Evolutionary conservation across 1,140 invertebrate genomes (phyloP).

Genomic region (Ceratina calcarata): DNA sequence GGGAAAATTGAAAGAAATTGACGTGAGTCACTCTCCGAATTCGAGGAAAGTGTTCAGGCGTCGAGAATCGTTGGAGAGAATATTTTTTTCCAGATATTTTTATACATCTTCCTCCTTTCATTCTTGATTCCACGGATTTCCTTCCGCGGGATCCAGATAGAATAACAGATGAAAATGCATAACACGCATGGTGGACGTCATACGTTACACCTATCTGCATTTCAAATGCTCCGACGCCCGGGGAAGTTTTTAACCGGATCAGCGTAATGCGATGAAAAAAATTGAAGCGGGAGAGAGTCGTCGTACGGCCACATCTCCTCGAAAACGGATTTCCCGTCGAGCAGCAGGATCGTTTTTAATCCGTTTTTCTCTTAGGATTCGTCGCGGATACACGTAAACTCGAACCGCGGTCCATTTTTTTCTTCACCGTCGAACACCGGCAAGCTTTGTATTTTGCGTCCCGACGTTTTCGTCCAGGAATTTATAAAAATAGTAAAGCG

Average conservation of each 20-base stretch:
- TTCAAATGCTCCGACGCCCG: neutral
- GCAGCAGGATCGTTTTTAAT: constrained; percentile 22
- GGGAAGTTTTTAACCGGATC: constrained; percentile 33
- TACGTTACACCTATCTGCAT: constrained; percentile 1
- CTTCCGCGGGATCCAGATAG: neutral
- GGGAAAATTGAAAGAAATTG: neutral
- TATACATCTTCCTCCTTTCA: no score
- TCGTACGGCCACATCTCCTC: neutral
- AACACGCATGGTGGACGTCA: neutral
- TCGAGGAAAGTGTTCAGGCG: neutral
- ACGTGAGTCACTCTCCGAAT: neutral
- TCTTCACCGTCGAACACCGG: neutral
- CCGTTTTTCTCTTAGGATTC: neutral
- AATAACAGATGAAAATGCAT: neutral
- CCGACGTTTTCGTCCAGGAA: constrained; percentile 6
- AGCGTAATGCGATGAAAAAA: constrained; percentile 16
- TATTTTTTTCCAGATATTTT: neutral
- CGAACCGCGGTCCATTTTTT: neutral
- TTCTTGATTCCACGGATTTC: neutral
- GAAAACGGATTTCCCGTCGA: constrained; percentile 9
- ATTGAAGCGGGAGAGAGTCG: neutral
- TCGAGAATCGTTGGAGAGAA: neutral
- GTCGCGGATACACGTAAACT: neutral
- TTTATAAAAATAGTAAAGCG: constrained; percentile 17
- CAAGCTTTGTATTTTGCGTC: neutral